Conservation (phyloP, 2,888 invertebrate genomes). For the Sesamia inferens region DNA sequence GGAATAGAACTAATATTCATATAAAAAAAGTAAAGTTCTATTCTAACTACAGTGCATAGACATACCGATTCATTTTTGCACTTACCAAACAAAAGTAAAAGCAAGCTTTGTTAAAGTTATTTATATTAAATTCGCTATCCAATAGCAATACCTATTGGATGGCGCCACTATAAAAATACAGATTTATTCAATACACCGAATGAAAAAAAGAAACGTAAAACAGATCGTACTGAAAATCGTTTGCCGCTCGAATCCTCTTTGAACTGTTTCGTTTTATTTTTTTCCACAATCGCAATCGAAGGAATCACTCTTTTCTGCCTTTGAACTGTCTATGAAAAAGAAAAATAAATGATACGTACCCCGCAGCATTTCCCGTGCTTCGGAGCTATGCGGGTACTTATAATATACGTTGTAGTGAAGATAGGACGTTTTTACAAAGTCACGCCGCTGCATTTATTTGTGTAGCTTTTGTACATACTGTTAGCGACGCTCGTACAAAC, state of each 20-base stretch:
- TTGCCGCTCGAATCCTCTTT: conserved; percentile 57
- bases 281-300: conserved; percentile 66
- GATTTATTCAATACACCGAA: conserved; percentile 60
- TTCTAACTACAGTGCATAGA: background rate
- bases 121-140: conserved; percentile 26
- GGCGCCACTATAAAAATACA: conserved; percentile 33
- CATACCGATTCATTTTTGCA: background rate
- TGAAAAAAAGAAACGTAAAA: conserved; percentile 62
- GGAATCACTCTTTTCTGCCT: conserved; percentile 67
- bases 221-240: conserved; percentile 67
- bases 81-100: background rate
- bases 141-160: conserved; percentile 35
- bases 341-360: conserved; percentile 70
- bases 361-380: conserved; percentile 65
- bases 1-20: too few relatives aligned
- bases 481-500: conserved; percentile 72
- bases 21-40: background rate
- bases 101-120: background rate
- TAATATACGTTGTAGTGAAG: conserved; percentile 53
- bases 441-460: conserved; percentile 73
- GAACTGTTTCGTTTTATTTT: conserved; percentile 60
- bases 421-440: conserved; percentile 67
- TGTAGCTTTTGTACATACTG: conserved; percentile 70
- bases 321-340: conserved; percentile 71
- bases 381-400: conserved; percentile 57